A percentile compares a stretch with the other conserved stretches of the same genome.
Conservation (phyloP, 2,797 vertebrate genomes). For the Melanotaenia nigrans region DNA sequence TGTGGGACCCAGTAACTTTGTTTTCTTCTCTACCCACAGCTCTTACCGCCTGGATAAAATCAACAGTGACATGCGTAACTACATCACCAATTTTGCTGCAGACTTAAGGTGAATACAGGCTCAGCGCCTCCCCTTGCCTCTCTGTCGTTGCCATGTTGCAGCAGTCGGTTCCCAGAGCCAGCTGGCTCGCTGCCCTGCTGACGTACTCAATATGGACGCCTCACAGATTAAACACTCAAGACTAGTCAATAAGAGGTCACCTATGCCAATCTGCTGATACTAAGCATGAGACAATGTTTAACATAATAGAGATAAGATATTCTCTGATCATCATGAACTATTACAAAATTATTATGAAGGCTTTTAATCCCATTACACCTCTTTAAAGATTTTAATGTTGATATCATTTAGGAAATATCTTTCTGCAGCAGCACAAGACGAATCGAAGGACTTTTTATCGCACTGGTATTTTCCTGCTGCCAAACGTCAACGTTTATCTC, state of each 20-base stretch:
- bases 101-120: conserved; percentile 86
- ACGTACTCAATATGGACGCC: conserved; percentile 64
- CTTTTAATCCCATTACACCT: neutral
- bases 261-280: conserved; percentile 50
- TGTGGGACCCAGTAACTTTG: conserved; percentile 75
- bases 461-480: conserved; percentile 56
- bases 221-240: conserved; percentile 62
- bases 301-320: conserved; percentile 31
- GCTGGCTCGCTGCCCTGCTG: conserved; percentile 70
- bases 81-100: conserved; percentile 88
- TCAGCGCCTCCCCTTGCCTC: conserved; percentile 43
- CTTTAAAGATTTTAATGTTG: conserved; percentile 39
- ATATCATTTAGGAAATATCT: conserved; percentile 34
- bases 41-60: conserved; percentile 88
- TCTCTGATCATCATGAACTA: conserved; percentile 3
- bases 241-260: conserved; percentile 70
- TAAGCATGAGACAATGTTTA: conserved; percentile 33
- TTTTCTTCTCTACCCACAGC: conserved; percentile 84
- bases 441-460: conserved; percentile 64
- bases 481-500: conserved; percentile 62
- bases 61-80: conserved; percentile 87
- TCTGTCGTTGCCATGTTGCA: conserved; percentile 66
- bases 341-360: neutral
- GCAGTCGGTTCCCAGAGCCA: conserved; percentile 62
- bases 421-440: conserved; percentile 48